Evolutionary conservation across 1,140 invertebrate species (phyloP).

Genomic region (Drosophila pruinosa): DNA sequence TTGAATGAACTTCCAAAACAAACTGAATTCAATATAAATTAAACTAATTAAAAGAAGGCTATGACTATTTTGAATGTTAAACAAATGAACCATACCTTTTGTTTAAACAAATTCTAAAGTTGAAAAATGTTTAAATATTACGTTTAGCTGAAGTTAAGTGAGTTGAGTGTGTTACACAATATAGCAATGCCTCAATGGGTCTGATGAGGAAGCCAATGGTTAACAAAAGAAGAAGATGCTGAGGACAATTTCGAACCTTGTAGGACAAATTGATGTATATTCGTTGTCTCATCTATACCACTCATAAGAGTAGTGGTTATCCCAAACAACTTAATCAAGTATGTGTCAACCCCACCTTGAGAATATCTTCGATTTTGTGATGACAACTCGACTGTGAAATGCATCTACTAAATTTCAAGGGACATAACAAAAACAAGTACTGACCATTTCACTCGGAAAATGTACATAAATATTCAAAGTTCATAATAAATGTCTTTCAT

Average conservation of each 20-base stretch:
- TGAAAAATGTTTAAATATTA: neutral
- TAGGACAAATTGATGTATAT: too few relatives aligned
- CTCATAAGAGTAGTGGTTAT: neutral
- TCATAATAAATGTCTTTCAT: too few relatives aligned
- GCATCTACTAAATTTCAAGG: too few relatives aligned
- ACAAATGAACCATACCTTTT: too few relatives aligned
- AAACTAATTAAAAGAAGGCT: too few relatives aligned
- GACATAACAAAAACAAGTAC: too few relatives aligned
- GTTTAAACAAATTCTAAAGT: neutral
- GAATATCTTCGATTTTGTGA: neutral
- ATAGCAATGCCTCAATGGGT: neutral
- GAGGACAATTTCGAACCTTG: constrained; percentile 19
- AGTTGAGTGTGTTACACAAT: constrained; percentile 13
- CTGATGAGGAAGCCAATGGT: constrained; percentile 48
- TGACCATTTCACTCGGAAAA: too few relatives aligned
- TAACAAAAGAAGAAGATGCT: constrained; percentile 28
- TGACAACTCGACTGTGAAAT: too few relatives aligned
- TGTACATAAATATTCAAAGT: too few relatives aligned
- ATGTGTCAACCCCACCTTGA: neutral
- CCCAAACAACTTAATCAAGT: neutral
- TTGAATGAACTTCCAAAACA: constrained; percentile 8
- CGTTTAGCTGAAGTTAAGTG: neutral
- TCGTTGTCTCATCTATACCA: too few relatives aligned
- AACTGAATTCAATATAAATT: too few relatives aligned
- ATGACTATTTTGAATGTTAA: too few relatives aligned